Conservation (phyloP, 1,140 invertebrate species). For the Drosophila pseudoobscura region DNA sequence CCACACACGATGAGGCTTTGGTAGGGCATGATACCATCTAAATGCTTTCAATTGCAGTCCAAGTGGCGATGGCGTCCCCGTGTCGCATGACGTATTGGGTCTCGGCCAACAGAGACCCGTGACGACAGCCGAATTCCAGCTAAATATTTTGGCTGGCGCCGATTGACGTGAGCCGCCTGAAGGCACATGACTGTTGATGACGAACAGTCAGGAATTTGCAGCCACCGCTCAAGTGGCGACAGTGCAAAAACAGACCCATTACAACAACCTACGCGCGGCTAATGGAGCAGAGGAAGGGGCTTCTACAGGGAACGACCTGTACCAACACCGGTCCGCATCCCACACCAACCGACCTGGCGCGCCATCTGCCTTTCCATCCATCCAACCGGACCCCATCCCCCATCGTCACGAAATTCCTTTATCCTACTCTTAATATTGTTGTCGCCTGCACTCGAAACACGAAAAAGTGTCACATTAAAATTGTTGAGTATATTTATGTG, state of each 20-base stretch:
- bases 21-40: background rate
- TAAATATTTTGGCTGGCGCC: constrained; percentile 51
- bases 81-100: constrained; percentile 61
- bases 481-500: constrained; percentile 67
- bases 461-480: constrained; percentile 71
- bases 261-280: constrained; percentile 7
- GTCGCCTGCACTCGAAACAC: constrained; percentile 53
- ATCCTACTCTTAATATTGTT: constrained; percentile 47
- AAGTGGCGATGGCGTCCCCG: constrained; percentile 61
- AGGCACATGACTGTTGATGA: constrained; percentile 60
- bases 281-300: constrained; percentile 1
- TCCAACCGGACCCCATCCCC: background rate
- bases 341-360: background rate
- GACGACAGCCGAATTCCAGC: constrained; percentile 69
- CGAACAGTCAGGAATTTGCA: constrained; percentile 58
- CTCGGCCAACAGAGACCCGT: constrained; percentile 41
- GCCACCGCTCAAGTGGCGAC: constrained; percentile 54
- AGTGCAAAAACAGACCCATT: constrained; percentile 22
- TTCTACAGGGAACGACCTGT: no score
- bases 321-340: background rate
- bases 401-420: constrained; percentile 6
- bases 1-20: constrained; percentile 13
- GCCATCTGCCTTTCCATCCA: background rate
- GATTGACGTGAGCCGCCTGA: constrained; percentile 61
- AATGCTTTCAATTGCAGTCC: constrained; percentile 32